Evolutionary conservation across 2,888 invertebrate species (phyloP), one percentile per base, ranked within the genome.

Genomic region (Drosophila anomelani): DNA sequence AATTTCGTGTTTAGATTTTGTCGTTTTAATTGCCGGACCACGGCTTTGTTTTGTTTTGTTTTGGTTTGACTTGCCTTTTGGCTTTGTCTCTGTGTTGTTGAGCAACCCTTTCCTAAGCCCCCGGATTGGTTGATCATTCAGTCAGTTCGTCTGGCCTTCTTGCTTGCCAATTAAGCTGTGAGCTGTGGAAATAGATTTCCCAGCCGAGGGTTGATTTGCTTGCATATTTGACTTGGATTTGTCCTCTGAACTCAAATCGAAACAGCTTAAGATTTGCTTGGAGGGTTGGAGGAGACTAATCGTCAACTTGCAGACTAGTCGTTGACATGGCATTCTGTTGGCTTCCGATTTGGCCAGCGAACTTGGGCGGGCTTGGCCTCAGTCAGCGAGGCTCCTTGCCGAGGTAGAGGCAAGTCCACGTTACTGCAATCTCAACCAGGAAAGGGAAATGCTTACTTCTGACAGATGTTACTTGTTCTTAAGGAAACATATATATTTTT

Each of bases 201-300:
- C 79, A 85, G 36, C 3, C 64, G 57, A 49, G 58, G 80, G 70
- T 82, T 79, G 70, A 66, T 67, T 49, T 72, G 26, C 46, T 0
- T 55, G 81, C 81, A 83, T 87, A 84, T 88, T 85, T 89, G 85
- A 90, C 89, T 90, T 88, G 90, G 90, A 90, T 90, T 90, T 90
- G 90, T 88, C 90, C 53, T 17, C 44, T 53, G 57, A 44, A 79
- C 74, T 78, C 73, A 82, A 85, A 85, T 87, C 80, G 85, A 85
- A 87, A 71, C 69, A 76, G 87, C 87, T 85, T 85, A 87, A 86
- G 84, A 85, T 85, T 85, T 85, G 49, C 71, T 41, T 7, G 56
- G 63, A 68, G 76, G 72, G 74, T 64, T 74, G 77, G 34, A 56
- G 77, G 29, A 54, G 71, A 68, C 85, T 87, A 85, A 85, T 87